Percentiles rank a stretch among this genome's conserved stretches.
These are phyloP conservation scores for Mus minutoides DNA, from an alignment of 2,797 vertebrate species.

Conservation along the genomic window DNA sequence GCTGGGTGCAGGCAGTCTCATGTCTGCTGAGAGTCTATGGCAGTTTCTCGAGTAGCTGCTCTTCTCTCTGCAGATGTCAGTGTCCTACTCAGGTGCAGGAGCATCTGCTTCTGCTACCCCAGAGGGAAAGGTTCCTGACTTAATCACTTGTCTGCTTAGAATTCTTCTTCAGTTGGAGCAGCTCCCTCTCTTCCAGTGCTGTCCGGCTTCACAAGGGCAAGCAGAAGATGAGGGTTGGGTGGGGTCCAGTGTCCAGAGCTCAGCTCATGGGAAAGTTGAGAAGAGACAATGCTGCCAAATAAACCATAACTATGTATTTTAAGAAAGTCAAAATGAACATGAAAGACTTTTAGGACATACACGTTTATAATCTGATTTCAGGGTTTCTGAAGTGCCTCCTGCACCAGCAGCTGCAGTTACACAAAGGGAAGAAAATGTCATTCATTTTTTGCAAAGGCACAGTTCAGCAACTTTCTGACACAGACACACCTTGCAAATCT, in stretches of 20 bases:
- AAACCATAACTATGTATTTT: conserved; percentile 19
- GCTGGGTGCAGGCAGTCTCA: background rate
- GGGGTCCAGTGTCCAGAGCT: background rate
- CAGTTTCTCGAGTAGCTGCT: background rate
- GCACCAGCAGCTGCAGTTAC: background rate
- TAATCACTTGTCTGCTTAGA: conserved; percentile 1
- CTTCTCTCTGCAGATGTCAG: conserved; percentile 18
- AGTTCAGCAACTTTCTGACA: conserved; percentile 21
- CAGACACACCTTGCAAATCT: background rate
- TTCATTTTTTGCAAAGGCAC: conserved; percentile 50
- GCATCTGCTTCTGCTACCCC: conserved; percentile 19
- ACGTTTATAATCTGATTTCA: conserved; percentile 14
- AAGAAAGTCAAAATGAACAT: conserved; percentile 49
- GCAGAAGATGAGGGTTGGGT: background rate
- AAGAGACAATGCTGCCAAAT: conserved; percentile 17
- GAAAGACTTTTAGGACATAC: background rate
- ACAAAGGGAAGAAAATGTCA: conserved; percentile 18
- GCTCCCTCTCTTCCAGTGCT: background rate
- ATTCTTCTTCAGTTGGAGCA: conserved; percentile 3
- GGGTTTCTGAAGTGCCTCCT: conserved; percentile 31
- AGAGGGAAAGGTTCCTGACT: background rate
- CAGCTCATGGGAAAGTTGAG: background rate
- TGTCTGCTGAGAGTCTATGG: conserved; percentile 16
- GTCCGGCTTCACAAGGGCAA: background rate
- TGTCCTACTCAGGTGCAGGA: conserved; percentile 23